phyloP scores from a whole-genome alignment of 2,888 invertebrate species.

The Rotaria sp. region DNA sequence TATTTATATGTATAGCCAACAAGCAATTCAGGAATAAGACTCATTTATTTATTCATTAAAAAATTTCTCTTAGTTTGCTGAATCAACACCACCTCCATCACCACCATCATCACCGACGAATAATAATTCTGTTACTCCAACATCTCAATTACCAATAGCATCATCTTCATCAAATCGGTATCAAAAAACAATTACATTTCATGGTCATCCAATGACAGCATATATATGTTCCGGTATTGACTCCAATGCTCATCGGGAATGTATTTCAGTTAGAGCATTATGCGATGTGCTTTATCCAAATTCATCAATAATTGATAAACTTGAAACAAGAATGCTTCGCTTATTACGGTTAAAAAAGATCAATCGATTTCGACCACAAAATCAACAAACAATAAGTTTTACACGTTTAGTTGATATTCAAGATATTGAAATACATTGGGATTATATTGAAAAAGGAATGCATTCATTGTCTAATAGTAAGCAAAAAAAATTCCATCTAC shows the following conservation, averaged over 20 bases:
- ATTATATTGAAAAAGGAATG: constrained; percentile 1
- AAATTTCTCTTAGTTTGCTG: background rate
- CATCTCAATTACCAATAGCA: background rate
- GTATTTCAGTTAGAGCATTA: background rate
- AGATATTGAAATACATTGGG: constrained; percentile 13
- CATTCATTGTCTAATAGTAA: background rate
- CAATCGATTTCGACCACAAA: constrained; percentile 28
- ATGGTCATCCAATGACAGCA: constrained; percentile 7
- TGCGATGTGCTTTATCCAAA: background rate
- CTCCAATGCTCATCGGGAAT: background rate
- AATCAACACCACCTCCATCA: background rate
- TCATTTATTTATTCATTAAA: too few species aligned
- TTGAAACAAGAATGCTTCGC: background rate
- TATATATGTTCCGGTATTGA: background rate
- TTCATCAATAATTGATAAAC: background rate
- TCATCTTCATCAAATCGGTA: background rate
- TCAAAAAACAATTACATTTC: background rate
- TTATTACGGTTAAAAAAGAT: background rate
- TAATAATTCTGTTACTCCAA: background rate
- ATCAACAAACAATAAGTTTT: background rate
- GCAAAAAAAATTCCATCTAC: background rate
- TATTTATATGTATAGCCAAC: too few species aligned
- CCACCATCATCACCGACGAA: background rate
- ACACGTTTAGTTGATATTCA: background rate
- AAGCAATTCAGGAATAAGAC: too few species aligned